A percentile compares a stretch with the other conserved stretches of the same genome.
Evolutionary conservation across 2,888 invertebrate species (phyloP).

Genomic region (Cryptosula pallasiana): DNA sequence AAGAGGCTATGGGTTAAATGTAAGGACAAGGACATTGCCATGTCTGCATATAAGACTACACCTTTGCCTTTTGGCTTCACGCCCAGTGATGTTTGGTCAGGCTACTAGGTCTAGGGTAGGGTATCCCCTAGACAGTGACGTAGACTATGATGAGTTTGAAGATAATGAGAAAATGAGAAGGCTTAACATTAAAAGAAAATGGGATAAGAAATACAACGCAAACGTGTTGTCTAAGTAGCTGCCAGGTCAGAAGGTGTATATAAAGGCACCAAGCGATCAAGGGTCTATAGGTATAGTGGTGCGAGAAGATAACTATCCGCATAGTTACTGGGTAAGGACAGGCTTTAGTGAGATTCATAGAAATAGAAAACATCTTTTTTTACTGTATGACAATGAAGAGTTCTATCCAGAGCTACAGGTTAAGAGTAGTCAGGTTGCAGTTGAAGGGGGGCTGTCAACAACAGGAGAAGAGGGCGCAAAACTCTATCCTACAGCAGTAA

Average conservation of each 20-base stretch:
- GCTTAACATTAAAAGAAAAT: background rate
- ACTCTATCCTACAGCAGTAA: no score
- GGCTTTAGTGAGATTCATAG: background rate
- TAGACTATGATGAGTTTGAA: background rate
- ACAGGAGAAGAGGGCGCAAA: no score
- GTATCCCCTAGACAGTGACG: background rate
- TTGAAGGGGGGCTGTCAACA: no score
- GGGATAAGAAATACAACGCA: background rate
- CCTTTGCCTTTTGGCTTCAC: background rate
- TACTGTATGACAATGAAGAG: no score
- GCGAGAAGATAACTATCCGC: background rate
- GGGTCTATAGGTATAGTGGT: background rate
- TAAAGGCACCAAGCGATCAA: background rate
- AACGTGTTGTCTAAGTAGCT: background rate
- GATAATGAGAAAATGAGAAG: background rate
- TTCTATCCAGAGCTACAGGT: no score
- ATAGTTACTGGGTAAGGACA: background rate
- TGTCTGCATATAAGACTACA: background rate
- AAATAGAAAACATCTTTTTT: background rate
- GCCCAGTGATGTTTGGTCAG: background rate
- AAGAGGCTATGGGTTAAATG: no score
- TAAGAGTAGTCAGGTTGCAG: no score
- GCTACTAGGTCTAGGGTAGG: background rate
- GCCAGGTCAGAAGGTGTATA: background rate
- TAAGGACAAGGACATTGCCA: no score